phyloP scores from a whole-genome alignment of 2,797 vertebrate genomes.

The Pseudomugil gertrudae region DNA sequence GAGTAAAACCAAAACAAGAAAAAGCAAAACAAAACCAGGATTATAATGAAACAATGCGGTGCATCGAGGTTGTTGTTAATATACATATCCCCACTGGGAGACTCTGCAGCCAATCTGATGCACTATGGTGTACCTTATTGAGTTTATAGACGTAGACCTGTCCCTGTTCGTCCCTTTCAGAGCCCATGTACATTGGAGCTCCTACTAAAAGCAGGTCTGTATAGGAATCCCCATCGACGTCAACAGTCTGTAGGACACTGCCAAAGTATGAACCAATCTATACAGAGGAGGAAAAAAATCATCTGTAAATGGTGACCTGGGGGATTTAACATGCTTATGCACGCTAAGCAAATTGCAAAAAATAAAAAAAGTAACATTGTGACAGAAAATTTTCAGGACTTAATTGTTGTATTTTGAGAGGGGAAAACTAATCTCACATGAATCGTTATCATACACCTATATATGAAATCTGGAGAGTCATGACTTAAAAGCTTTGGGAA shows the following conservation, averaged over 20 bases:
- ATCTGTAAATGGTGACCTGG: background rate
- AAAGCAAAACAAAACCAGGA: background rate
- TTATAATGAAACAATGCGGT: background rate
- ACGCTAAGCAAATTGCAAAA: background rate
- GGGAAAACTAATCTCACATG: no score
- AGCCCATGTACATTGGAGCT: slow-evolving; percentile 96
- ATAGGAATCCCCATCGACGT: slow-evolving; percentile 86
- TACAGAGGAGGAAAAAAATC: slow-evolving; percentile 5
- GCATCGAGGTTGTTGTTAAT: background rate
- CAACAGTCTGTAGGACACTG: slow-evolving; percentile 91
- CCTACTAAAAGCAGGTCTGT: slow-evolving; percentile 93
- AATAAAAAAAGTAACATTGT: no score
- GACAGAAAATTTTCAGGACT: no score
- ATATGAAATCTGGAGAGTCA: background rate
- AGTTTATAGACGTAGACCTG: slow-evolving; percentile 93
- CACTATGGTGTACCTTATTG: slow-evolving; percentile 80
- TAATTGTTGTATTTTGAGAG: no score
- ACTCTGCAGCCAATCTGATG: background rate
- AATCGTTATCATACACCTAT: no score
- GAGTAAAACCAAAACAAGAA: slow-evolving; percentile 1
- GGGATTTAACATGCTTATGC: background rate
- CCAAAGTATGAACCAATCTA: slow-evolving; percentile 99
- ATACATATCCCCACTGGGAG: background rate
- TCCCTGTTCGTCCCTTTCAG: slow-evolving; percentile 93
- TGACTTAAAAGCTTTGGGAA: background rate